Evolutionary conservation across 2,888 invertebrate genomes (phyloP).

Genomic region (Bugulina stolonifera): DNA sequence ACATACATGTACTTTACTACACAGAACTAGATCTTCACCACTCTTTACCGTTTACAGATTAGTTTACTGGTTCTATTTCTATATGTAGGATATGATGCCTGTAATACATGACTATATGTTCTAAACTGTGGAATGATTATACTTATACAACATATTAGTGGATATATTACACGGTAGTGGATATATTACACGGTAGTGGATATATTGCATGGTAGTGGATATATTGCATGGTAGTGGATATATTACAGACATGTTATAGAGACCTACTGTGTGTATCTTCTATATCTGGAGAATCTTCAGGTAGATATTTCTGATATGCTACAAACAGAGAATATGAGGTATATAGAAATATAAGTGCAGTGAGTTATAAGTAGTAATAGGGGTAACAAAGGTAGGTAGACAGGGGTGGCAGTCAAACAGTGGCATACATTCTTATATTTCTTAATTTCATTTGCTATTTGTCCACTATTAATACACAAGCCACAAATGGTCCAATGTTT

Average conservation of each 20-base stretch:
- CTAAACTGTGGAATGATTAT: no score
- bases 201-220: no score
- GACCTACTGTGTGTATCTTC: slow-evolving; percentile 55
- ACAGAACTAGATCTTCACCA: neutral
- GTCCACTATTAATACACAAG: no score
- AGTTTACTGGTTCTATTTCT: neutral
- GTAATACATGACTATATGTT: no score
- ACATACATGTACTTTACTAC: neutral
- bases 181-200: no score
- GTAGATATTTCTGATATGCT: slow-evolving; percentile 60
- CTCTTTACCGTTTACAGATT: neutral
- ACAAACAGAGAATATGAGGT: slow-evolving; percentile 29
- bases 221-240: no score
- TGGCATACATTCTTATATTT: neutral
- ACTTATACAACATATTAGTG: no score
- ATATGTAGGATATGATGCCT: no score
- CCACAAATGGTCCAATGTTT: no score
- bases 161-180: no score
- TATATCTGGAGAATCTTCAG: slow-evolving; percentile 57
- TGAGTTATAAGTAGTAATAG: neutral
- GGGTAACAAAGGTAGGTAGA: no score
- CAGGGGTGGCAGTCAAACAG: no score
- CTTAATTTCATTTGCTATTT: neutral
- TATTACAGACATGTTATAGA: neutral
- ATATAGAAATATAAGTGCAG: neutral